Evolutionary conservation across 1,140 invertebrate genomes (phyloP).

Genomic region (Dendroctonus valens): DNA sequence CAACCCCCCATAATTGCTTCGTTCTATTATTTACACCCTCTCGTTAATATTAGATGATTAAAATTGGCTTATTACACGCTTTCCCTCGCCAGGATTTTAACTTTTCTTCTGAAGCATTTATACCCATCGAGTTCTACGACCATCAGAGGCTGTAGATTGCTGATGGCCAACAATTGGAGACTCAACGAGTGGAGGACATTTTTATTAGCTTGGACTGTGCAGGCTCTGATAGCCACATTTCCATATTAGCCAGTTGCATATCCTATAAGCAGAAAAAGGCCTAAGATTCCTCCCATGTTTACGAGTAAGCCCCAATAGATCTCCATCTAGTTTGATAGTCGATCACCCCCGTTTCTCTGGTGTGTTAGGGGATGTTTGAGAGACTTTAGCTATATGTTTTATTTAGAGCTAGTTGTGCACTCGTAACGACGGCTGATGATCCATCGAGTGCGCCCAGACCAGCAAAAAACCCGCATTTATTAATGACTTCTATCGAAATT

Average conservation of each 20-base stretch:
- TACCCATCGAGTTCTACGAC: neutral
- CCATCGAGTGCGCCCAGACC: neutral
- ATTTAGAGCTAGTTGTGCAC: slow-evolving; percentile 12
- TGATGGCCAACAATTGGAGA: no score
- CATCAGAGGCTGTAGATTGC: neutral
- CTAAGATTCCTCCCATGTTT: no score
- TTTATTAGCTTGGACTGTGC: no score
- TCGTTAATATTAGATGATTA: slow-evolving; percentile 33
- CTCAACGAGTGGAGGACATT: no score
- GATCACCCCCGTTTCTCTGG: neutral
- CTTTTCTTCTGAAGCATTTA: slow-evolving; percentile 32
- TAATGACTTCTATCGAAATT: slow-evolving; percentile 7
- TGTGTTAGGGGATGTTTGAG: neutral
- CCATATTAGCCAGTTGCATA: no score
- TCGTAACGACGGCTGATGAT: neutral
- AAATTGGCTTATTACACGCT: slow-evolving; percentile 35
- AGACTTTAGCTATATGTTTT: slow-evolving; percentile 8
- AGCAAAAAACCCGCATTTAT: slow-evolving; percentile 14
- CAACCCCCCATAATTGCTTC: slow-evolving; percentile 22
- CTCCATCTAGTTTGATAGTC: no score
- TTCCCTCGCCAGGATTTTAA: slow-evolving; percentile 29
- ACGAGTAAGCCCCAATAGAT: no score
- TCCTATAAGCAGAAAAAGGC: no score
- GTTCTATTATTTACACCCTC: slow-evolving; percentile 32
- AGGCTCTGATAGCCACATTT: no score